Base-by-base conservation (phyloP, 2,113 vertebrate species). In the Rhizomys pruinosus region DNA sequence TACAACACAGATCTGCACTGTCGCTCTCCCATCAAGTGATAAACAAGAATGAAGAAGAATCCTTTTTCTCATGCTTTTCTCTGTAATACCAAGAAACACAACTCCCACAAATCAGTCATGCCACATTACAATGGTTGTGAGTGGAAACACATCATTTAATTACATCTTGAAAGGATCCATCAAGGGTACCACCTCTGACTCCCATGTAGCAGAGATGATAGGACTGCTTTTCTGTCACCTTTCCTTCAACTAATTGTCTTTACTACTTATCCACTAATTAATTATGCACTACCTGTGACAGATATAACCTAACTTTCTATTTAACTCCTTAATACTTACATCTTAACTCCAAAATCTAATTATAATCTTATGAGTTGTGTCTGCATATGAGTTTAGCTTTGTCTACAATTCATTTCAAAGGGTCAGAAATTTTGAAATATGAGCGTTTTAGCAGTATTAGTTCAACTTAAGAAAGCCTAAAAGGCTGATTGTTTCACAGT, bases 361-460 rank as follows among this genome's bases (percentile, higher is more conserved):
- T 52, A 39, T 39, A 81, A 69, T 81, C 61, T 72, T 85, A 3
- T 44, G 52, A 7, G 52, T 25, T 68, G 25, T 34, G 5, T 63
- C 39, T 84, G 42, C 27, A 42, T 39, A 17, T 44, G 57, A 87
- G 66, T 73, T 80, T 85, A 73, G 10, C 39, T 52, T 72, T 44
- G 42, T 85, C 61, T 52, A 72, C 47, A 84, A 66, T 87, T 84
- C 15, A 71, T 34, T 81, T 27, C 78, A 78, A 77, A 19, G 52
- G 39, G 92, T 71, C 77, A 42, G 74, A 84, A 86, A 93, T 92
- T 57, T 86, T 79, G 23, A 9, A 87, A 44, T 42, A 82, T 34
- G 57, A 77, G 64, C 27, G 64, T 77, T 88, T 74, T 69, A 86
- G 73, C 8, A n/a, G 6, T 68, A 89, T 77, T 22, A 93, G 89